Conservation (phyloP, 2,888 invertebrate species). For the Trissolcus brochymenae region DNA sequence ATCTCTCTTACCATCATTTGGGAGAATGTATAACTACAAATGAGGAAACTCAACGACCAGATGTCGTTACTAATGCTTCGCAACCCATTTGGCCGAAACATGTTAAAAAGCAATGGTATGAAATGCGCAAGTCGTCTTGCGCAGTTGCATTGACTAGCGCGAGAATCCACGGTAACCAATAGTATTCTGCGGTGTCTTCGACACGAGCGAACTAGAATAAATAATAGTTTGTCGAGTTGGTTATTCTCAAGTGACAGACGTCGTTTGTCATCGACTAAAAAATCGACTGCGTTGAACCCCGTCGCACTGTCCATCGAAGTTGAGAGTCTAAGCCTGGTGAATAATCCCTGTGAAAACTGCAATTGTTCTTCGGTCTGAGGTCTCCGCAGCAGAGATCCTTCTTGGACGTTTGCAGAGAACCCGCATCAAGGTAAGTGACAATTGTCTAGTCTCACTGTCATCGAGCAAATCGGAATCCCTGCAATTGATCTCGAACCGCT, state of each 20-base stretch:
- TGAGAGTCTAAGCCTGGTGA: constrained; percentile 18
- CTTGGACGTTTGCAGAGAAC: constrained; percentile 60
- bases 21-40: neutral
- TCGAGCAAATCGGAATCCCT: constrained; percentile 49
- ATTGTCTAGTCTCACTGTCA: constrained; percentile 41
- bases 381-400: constrained; percentile 63
- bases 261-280: constrained; percentile 30
- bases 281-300: constrained; percentile 18
- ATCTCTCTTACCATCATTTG: constrained; percentile 26
- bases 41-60: constrained; percentile 58
- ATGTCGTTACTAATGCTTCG: constrained; percentile 67
- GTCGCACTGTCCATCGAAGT: constrained; percentile 13
- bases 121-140: constrained; percentile 70
- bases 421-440: constrained; percentile 63
- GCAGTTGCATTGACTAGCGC: constrained; percentile 73
- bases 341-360: constrained; percentile 65
- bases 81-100: neutral
- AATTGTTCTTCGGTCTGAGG: constrained; percentile 72
- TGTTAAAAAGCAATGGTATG: constrained; percentile 59
- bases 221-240: constrained; percentile 58
- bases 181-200: constrained; percentile 71
- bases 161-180: constrained; percentile 63
- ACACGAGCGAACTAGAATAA: constrained; percentile 60
- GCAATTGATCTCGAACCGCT: constrained; percentile 44
- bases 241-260: constrained; percentile 31